These are phyloP conservation scores for Ptychadena robeensis DNA, from an alignment of 2,797 vertebrate species.

Conservation along the genomic window DNA sequence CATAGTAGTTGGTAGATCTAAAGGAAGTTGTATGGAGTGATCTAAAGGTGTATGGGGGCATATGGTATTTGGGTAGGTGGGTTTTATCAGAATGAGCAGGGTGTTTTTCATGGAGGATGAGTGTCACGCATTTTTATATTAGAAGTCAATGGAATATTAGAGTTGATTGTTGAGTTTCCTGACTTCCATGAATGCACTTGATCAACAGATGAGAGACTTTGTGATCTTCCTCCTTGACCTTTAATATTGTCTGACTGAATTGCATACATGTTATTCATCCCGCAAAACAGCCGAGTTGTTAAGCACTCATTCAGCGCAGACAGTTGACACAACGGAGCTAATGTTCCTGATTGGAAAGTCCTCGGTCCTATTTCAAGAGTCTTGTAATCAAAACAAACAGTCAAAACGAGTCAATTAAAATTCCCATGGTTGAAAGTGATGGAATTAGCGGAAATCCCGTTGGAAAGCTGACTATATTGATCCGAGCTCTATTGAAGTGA, in stretches of 20 bases:
- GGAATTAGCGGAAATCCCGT: slow-evolving; percentile 52
- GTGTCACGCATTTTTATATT: not conserved
- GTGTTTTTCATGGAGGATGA: too few species aligned
- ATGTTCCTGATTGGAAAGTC: not conserved
- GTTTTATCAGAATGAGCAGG: too few species aligned
- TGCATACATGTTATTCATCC: not conserved
- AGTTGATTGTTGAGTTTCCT: not conserved
- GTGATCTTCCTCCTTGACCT: not conserved
- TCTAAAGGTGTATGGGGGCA: too few species aligned
- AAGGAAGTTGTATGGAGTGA: too few species aligned
- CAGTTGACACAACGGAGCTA: not conserved
- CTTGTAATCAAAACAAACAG: slow-evolving; percentile 56
- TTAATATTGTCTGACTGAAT: not conserved
- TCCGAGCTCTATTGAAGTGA: slow-evolving; percentile 52
- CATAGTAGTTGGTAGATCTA: too few species aligned
- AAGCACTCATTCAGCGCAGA: not conserved
- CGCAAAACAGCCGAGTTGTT: not conserved
- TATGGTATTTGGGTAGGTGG: too few species aligned
- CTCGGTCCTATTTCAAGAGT: slow-evolving; percentile 14
- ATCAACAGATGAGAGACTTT: not conserved
- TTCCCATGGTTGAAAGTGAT: slow-evolving; percentile 48
- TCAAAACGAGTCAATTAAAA: slow-evolving; percentile 58
- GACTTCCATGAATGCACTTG: not conserved
- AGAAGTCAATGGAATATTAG: not conserved
- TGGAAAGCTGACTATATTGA: slow-evolving; percentile 59